Evolutionary conservation across 2,797 vertebrate genomes (phyloP).

Genomic region (Cyclopterus lumpus): DNA sequence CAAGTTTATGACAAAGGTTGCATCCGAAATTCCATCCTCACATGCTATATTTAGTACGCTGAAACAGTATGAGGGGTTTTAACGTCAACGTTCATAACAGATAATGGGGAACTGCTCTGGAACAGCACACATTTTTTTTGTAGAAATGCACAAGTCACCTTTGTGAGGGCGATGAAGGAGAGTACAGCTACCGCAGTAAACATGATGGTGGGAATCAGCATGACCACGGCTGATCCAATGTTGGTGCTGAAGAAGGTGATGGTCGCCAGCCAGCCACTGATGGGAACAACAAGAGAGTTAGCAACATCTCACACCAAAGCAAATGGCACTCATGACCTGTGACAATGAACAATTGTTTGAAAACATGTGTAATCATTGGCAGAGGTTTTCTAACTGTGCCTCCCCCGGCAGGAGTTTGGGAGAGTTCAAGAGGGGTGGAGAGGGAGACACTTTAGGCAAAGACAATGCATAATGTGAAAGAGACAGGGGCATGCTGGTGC

Average conservation of each 20-base stretch:
- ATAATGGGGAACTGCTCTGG: neutral
- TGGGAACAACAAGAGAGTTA: conserved; percentile 13
- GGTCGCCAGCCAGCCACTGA: conserved; percentile 96
- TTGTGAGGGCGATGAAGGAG: conserved; percentile 94
- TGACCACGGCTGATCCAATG: conserved; percentile 93
- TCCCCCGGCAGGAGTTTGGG: neutral
- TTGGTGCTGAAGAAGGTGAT: conserved; percentile 98
- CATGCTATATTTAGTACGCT: neutral
- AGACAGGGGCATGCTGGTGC: neutral
- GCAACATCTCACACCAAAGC: neutral
- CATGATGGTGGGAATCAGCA: conserved; percentile 97
- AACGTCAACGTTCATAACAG: neutral
- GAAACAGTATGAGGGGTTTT: neutral
- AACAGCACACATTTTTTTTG: neutral
- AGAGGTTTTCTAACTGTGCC: neutral
- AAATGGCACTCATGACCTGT: neutral
- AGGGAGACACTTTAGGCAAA: neutral
- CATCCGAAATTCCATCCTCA: neutral
- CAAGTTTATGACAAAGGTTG: neutral
- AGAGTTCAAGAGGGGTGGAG: neutral
- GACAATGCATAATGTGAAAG: neutral
- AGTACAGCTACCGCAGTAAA: conserved; percentile 94
- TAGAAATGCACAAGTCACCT: conserved; percentile 80
- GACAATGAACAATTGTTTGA: neutral
- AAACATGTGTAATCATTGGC: too few species aligned